These are phyloP conservation scores for Limnephilus marmoratus DNA, from an alignment of 2,888 invertebrate species.

Conservation along the genomic window DNA sequence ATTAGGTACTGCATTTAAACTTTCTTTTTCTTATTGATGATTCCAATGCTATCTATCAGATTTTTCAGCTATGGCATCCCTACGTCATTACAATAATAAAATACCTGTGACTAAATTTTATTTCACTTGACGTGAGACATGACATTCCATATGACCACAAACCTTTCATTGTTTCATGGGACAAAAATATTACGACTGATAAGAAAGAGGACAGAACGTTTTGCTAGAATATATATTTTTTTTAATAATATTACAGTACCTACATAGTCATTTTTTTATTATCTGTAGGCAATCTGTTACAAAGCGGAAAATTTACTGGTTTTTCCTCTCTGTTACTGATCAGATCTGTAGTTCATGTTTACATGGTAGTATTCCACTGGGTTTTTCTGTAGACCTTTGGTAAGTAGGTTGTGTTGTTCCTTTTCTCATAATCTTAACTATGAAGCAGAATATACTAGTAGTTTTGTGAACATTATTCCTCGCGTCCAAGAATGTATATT, in stretches of 20 bases:
- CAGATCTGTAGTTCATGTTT: not conserved
- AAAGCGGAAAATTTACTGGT: not conserved
- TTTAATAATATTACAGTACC: not conserved
- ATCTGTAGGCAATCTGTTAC: not conserved
- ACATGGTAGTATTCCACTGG: not conserved
- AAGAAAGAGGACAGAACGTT: not conserved
- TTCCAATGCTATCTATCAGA: not conserved
- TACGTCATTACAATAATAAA: too few species aligned
- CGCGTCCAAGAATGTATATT: too few species aligned
- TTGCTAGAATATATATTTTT: not conserved
- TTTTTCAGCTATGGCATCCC: too few species aligned
- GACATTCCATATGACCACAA: not conserved
- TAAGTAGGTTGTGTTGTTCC: not conserved
- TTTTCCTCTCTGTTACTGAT: not conserved
- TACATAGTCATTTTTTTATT: not conserved
- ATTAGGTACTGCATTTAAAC: too few species aligned
- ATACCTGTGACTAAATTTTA: not conserved
- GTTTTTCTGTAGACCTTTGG: not conserved
- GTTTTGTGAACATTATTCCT: too few species aligned
- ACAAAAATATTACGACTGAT: not conserved
- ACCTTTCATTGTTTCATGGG: not conserved
- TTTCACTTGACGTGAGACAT: not conserved
- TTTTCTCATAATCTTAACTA: not conserved
- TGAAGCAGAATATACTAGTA: not conserved
- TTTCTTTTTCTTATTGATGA: too few species aligned